A percentile compares a stretch with the other conserved stretches of the same genome.
These are phyloP conservation scores for Melinaea menophilus DNA, from an alignment of 2,888 invertebrate species.

Conservation along the genomic window DNA sequence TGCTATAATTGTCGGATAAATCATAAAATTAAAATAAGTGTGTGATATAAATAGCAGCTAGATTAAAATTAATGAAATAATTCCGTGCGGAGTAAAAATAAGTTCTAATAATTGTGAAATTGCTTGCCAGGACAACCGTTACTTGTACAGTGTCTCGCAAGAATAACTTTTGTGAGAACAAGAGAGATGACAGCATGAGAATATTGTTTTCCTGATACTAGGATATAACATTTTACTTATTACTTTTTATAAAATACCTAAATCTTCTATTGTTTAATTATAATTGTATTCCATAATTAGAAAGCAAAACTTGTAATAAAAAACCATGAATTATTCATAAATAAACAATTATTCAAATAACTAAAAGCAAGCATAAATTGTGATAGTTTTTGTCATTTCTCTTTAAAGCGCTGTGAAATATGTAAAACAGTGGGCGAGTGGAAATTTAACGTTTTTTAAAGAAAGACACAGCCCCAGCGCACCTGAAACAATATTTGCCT, in stretches of 20 bases:
- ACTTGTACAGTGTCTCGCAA: neutral
- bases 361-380: neutral
- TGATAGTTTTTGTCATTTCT: slow-evolving; percentile 10
- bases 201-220: neutral
- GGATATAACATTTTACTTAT: no score
- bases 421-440: slow-evolving; percentile 22
- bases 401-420: slow-evolving; percentile 17
- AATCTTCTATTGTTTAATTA: no score
- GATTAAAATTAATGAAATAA: no score
- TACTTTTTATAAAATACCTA: no score
- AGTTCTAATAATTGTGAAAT: neutral
- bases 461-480: slow-evolving; percentile 22
- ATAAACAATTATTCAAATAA: no score
- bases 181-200: neutral
- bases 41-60: no score
- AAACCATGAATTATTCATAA: no score
- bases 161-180: neutral
- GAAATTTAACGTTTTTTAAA: slow-evolving; percentile 26
- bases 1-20: no score
- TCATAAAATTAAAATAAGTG: no score
- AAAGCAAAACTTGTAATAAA: no score
- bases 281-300: no score
- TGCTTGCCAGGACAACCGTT: neutral
- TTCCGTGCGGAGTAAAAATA: neutral
- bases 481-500: slow-evolving; percentile 33